Conservation (phyloP, 2,888 invertebrate species). For the Junonia oenone region DNA sequence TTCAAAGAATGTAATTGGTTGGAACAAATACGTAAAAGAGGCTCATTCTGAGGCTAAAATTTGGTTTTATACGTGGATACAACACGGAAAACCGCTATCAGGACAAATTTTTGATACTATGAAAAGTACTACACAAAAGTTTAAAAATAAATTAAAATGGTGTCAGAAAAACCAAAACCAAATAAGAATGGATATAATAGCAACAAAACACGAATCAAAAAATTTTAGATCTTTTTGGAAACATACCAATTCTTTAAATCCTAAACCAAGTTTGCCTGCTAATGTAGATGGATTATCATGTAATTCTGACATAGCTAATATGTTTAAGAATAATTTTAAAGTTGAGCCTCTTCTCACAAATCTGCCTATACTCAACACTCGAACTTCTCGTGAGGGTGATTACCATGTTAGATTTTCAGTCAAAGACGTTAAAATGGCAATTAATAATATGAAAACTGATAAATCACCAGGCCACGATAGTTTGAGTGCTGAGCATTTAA, state of each 20-base stretch:
- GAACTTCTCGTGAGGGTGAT: not conserved
- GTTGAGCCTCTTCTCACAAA: too few relatives aligned
- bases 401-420: not conserved
- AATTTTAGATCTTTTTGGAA: conserved; percentile 12
- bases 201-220: too few relatives aligned
- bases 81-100: not conserved
- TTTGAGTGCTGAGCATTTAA: not conserved
- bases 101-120: conserved; percentile 14
- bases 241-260: not conserved
- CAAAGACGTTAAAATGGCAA: not conserved
- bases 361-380: too few relatives aligned
- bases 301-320: not conserved
- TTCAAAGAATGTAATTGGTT: too few relatives aligned
- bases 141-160: too few relatives aligned
- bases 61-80: not conserved
- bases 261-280: not conserved
- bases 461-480: not conserved
- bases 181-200: too few relatives aligned
- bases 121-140: conserved; percentile 3
- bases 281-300: not conserved
- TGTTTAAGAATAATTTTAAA: not conserved
- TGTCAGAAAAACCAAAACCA: too few relatives aligned
- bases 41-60: not conserved
- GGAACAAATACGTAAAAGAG: not conserved
- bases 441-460: not conserved